phyloP scores from a whole-genome alignment of 2,113 vertebrate genomes.

The Potamarius usumacintae region DNA sequence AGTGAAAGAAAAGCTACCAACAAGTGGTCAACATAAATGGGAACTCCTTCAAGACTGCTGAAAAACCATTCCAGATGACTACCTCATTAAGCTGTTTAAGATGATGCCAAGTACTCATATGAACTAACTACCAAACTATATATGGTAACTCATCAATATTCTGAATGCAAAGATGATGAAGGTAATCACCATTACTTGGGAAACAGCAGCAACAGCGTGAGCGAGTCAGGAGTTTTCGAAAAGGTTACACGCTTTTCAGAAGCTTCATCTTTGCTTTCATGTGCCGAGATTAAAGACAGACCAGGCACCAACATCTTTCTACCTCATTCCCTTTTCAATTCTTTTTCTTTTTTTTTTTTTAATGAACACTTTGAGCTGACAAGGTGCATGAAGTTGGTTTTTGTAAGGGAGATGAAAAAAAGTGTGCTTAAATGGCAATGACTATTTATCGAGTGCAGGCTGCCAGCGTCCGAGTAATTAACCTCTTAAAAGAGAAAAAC shows the following conservation, averaged over 20 bases:
- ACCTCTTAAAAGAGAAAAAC: constrained; percentile 42
- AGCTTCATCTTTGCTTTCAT: not conserved
- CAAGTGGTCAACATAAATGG: no score
- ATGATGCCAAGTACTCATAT: no score
- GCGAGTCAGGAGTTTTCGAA: not conserved
- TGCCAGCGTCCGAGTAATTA: constrained; percentile 35
- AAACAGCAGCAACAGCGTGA: constrained; percentile 25
- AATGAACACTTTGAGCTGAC: not conserved
- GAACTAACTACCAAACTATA: no score
- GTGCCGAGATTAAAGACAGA: constrained; percentile 15
- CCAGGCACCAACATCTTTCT: not conserved
- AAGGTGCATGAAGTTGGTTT: not conserved
- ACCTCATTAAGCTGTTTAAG: no score
- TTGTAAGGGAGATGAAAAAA: constrained; percentile 4
- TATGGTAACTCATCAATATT: constrained; percentile 32
- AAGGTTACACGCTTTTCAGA: not conserved
- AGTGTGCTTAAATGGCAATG: not conserved
- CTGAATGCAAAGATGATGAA: constrained; percentile 32
- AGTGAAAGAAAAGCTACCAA: no score
- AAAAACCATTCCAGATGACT: no score
- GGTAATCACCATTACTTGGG: constrained; percentile 55
- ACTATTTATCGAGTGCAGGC: constrained; percentile 17
- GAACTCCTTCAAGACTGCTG: no score
- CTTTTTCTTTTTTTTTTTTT: not conserved
- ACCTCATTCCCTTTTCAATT: not conserved